phyloP scores from a whole-genome alignment of 2,888 invertebrate genomes.

The Pollenia angustigena region DNA sequence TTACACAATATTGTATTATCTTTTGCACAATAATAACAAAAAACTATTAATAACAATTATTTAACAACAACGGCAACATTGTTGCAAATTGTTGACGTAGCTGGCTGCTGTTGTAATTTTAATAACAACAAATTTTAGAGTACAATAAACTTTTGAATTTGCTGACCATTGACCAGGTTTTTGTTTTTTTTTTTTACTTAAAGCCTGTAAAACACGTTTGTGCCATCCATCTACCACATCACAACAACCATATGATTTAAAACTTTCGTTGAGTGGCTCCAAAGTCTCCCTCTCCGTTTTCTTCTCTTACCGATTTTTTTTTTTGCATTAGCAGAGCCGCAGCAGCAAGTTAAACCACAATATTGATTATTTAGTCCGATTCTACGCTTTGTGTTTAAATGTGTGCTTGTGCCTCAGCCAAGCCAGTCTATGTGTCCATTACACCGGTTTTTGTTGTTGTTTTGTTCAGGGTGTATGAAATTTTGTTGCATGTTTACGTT shows the following conservation, averaged over 20 bases:
- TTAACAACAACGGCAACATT: conserved; percentile 59
- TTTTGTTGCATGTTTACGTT: conserved; percentile 25
- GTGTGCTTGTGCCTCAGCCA: background rate
- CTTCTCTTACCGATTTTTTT: conserved; percentile 9
- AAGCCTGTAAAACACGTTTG: conserved; percentile 57
- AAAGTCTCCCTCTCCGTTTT: no score
- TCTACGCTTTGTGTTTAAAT: background rate
- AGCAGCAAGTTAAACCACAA: conserved; percentile 15
- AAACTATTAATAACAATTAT: conserved; percentile 61
- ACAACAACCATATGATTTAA: conserved; percentile 1
- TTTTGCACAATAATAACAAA: conserved; percentile 5
- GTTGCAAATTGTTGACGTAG: conserved; percentile 13
- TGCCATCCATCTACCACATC: background rate
- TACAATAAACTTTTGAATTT: conserved; percentile 67
- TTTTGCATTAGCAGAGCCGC: conserved; percentile 1
- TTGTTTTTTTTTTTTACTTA: conserved; percentile 14
- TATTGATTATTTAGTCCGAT: conserved; percentile 8
- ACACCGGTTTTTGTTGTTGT: conserved; percentile 7
- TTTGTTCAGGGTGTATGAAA: background rate
- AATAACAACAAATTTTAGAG: conserved; percentile 39
- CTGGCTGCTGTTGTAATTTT: background rate
- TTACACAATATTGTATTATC: conserved; percentile 28
- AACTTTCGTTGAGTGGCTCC: conserved; percentile 14
- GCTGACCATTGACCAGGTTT: conserved; percentile 66
- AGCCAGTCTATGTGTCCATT: conserved; percentile 22